Evolutionary conservation across 2,797 vertebrate species (phyloP), one percentile per base, ranked within the genome.

Genomic region (Heliangelus exortis): DNA sequence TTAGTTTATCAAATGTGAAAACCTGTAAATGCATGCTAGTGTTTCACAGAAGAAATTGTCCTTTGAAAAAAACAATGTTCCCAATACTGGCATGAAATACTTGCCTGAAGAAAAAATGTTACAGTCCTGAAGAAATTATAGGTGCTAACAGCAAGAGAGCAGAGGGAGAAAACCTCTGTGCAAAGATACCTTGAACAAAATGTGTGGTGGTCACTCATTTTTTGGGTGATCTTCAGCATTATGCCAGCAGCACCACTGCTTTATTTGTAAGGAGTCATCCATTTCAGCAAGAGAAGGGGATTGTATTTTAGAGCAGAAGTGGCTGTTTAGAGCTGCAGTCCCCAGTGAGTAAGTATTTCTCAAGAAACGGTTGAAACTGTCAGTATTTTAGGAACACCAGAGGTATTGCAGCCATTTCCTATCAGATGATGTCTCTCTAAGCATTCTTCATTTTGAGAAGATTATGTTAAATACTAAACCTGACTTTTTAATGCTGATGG

Each of bases 341-440:
- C 89, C 74, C 89, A 74, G 72, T 23, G 72, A 83, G 67, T 39
- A 53, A 82, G 69, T 66, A 87, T 97, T 96, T 97, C 95, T 91
- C 86, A 95, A 97, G 89, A 96, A 96, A 96, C 93, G 67, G 95
- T 92, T 95, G 63, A 94, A 97, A 97, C 91, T 88, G 95, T 96
- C 87, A 67, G 89, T 91, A 54, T 67, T 96, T 88, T 76, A 90
- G 85, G 93, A 95, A 96, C 91, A 83, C 85, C 91, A 21, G 89
- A 87, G 83, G 66, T 91, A 95, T 97, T 97, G 95, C 96, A 94
- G 92, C 95, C 93, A 89, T 94, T 96, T 97, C 96, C 96, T 93
- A 92, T 93, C 89, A 87, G 92, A 92, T 92, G 78, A 59, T 92
- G 92, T 88, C 85, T 95, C 72, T 94, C 21, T 73, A 65, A 95